Evolutionary conservation across 2,888 invertebrate genomes (phyloP).

Genomic region (Timandra comae): DNA sequence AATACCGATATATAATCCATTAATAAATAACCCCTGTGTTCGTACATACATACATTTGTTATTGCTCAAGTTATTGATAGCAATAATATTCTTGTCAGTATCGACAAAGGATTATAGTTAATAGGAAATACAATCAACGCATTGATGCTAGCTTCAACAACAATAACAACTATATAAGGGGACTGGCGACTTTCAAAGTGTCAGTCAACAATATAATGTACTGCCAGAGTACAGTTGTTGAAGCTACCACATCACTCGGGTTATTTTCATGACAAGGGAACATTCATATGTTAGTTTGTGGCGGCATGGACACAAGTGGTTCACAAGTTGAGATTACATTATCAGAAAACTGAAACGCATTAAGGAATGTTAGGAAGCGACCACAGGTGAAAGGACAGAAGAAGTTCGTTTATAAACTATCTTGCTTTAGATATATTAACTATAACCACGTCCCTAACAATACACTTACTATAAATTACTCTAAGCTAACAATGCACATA

Average conservation of each 20-base stretch:
- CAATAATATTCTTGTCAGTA: constrained; percentile 25
- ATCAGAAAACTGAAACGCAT: constrained; percentile 51
- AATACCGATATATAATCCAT: constrained; percentile 24
- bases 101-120: constrained; percentile 21
- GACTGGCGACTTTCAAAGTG: too few species aligned
- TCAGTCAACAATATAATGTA: too few species aligned
- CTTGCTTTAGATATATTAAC: constrained; percentile 46
- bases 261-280: constrained; percentile 25
- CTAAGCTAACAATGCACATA: constrained; percentile 68
- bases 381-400: constrained; percentile 59
- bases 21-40: constrained; percentile 25
- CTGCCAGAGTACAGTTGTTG: neutral
- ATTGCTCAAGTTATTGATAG: constrained; percentile 38
- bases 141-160: constrained; percentile 16
- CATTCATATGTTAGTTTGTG: constrained; percentile 28
- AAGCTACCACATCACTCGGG: constrained; percentile 8
- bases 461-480: constrained; percentile 71
- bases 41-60: constrained; percentile 47
- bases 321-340: constrained; percentile 30
- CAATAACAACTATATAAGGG: constrained; percentile 6
- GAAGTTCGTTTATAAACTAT: constrained; percentile 40
- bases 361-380: constrained; percentile 63
- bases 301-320: constrained; percentile 26
- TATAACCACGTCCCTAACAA: constrained; percentile 62
- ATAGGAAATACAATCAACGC: constrained; percentile 19